Base-by-base conservation (phyloP, 2,797 vertebrate species). In the Lates japonicus region DNA sequence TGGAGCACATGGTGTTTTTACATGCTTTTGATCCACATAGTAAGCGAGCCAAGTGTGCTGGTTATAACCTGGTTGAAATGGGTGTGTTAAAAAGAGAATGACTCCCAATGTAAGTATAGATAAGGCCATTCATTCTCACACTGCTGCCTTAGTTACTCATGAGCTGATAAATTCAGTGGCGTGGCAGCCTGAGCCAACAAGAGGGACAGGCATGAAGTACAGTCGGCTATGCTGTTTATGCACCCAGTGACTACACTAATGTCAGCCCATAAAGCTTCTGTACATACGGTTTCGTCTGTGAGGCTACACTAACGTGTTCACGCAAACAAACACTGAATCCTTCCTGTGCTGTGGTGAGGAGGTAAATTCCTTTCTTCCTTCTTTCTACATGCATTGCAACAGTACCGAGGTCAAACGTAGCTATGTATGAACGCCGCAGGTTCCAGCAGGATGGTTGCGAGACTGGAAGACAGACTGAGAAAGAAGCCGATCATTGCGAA, bases 91-190 rank as follows among this genome's bases (percentile, higher is more conserved):
- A 44, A 52, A 57, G 57, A 29, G 13, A 2, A 33, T 60, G 80
- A n/a, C 29, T 44, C 41, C 19, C 44, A 11, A 0, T 55, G 46
- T 19, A 11, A 64, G 59, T n/a, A 41, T 14, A 58, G 71, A 81
- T 81, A 59, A 77, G 58, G 58, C 59, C 46, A 17, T 66, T 76
- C 62, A 59, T 48, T 67, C 61, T 62, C 48, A 57, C 81, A 61
- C 64, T 33, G 63, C 52, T 54, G 66, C 74, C 46, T 29, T 81
- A 69, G 87, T 87, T 78, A 64, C 60, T 72, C 14, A 0, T 1
- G 39, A 44, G 68, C 76, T 81, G 35, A 63, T 68, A 52, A 19
- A 72, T 48, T 41, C 57, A 39, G 70, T 42, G 51, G 49, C 39
- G n/a, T n/a, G 60, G 39, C 61, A 64, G 42, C 22, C 6, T 60